Percentiles rank a stretch among this genome's conserved stretches.
Conservation (phyloP, 2,797 vertebrate species). For the Notolabrus celidotus region DNA sequence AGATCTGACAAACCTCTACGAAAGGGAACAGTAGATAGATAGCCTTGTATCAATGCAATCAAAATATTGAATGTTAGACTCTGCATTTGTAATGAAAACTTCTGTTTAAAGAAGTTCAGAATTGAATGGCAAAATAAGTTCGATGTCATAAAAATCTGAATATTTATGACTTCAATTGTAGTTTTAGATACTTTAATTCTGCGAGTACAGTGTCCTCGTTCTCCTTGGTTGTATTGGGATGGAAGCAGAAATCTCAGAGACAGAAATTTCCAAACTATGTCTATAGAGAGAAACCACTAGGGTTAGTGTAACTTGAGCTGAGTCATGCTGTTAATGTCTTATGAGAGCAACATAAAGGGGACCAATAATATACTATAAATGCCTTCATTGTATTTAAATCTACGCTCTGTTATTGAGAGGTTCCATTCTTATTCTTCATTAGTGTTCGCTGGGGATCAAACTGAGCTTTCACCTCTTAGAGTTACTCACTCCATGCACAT, state of each 20-base stretch:
- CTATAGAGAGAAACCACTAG: background rate
- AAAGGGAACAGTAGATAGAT: too few relatives aligned
- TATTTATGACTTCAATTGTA: background rate
- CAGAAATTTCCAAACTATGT: background rate
- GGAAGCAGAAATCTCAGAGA: background rate
- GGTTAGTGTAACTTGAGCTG: background rate
- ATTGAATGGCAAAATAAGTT: background rate
- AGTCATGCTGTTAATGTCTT: constrained; percentile 9
- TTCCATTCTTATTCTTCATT: constrained; percentile 12
- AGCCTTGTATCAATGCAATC: too few relatives aligned
- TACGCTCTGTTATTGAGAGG: background rate
- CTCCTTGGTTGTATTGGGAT: background rate
- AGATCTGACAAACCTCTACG: too few relatives aligned
- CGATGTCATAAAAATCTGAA: background rate
- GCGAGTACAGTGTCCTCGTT: too few relatives aligned
- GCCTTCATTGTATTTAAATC: background rate
- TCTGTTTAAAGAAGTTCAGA: too few relatives aligned
- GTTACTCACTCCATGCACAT: constrained; percentile 50
- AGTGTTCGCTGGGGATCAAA: constrained; percentile 8
- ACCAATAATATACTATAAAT: background rate
- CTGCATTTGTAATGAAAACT: too few relatives aligned
- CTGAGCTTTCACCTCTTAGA: constrained; percentile 10
- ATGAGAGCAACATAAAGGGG: background rate
- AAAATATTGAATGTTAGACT: too few relatives aligned
- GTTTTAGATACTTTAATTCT: background rate